Evolutionary conservation across 92 coral and sea anemone genomes (phyloP), one percentile per base, ranked within the genome.

Genomic region (Zoanthus gigantus): DNA sequence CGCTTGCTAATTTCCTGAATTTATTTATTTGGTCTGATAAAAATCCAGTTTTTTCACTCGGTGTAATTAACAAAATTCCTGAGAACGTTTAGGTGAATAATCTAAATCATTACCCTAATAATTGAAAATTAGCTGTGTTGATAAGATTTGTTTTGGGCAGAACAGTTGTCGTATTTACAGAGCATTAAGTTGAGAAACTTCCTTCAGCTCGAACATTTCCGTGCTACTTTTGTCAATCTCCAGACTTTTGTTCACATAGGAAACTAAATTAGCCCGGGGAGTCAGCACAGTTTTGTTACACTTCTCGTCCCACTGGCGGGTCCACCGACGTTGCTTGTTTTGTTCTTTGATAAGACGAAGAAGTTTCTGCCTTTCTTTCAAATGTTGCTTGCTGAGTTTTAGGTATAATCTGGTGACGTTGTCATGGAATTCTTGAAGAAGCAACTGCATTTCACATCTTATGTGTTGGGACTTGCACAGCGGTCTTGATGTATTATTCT

Each of bases 351-450:
- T 52, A 0, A 76, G 17, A 32, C 45, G 81, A 52, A 52, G 63
- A 53, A 78, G 83, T 32, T 57, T 30, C 52, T 78, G 34, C 10
- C 83, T 13, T 60, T 78, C 83, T 47, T 57, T 74, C 10, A 74
- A 52, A n/a, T 74, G 78, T 74, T 52, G 78, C 31, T 37, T 29
- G 28, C 15, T 46, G 53, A 46, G 13, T 45, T 14, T 46, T 2
- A 13, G n/a, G 56, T 47, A 37, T 8, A 17, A 44, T 74, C 78
- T 45, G 1, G 78, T 74, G 14, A 74, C 46, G 11, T 74, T 74
- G 30, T 44, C 78, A 44, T 69, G 47, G 74, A 69, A 69, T 0
- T 69, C 74, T 17, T 23, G 10, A 10, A 69, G 17, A 11, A 69
- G 0, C 74, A 9, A 44, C 45, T 69, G 46, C 74, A 69, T 34